A percentile compares a stretch with the other conserved stretches of the same genome.
These are phyloP conservation scores for Phoeniculus purpureus DNA, from an alignment of 2,797 vertebrate genomes.

Conservation along the genomic window DNA sequence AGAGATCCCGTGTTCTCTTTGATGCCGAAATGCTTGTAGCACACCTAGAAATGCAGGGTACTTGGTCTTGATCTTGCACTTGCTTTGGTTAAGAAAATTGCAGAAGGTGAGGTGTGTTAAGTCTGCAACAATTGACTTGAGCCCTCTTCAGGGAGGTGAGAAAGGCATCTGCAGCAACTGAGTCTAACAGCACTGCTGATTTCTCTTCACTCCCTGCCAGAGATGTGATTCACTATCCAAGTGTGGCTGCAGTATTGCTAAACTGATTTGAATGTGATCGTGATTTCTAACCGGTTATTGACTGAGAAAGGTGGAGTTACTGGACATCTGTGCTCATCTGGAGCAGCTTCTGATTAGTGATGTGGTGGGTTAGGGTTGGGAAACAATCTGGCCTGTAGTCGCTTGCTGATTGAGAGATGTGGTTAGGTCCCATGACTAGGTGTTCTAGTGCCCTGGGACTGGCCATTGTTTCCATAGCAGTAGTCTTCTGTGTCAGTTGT, in stretches of 20 bases:
- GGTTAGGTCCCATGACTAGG: background rate
- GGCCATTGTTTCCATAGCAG: background rate
- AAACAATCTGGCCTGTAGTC: background rate
- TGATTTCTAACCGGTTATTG: background rate
- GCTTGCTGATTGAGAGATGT: background rate
- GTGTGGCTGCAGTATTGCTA: background rate
- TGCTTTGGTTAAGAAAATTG: background rate
- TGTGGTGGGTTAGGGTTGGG: background rate
- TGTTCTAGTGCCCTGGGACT: background rate
- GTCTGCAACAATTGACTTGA: background rate
- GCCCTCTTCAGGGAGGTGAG: background rate
- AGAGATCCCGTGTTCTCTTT: background rate
- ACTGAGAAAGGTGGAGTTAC: background rate
- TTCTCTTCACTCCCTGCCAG: background rate
- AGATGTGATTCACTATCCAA: background rate
- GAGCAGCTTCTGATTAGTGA: rapidly evolving
- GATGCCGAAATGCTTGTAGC: background rate
- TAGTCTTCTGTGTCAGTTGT: background rate
- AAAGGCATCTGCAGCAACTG: background rate
- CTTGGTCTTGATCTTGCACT: background rate
- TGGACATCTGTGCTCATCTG: background rate
- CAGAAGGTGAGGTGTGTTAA: background rate
- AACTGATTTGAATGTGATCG: background rate
- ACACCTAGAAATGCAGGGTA: background rate
- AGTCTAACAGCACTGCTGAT: background rate